These are phyloP conservation scores for Eulithis prunata DNA, from an alignment of 2,888 invertebrate genomes.

Conservation along the genomic window DNA sequence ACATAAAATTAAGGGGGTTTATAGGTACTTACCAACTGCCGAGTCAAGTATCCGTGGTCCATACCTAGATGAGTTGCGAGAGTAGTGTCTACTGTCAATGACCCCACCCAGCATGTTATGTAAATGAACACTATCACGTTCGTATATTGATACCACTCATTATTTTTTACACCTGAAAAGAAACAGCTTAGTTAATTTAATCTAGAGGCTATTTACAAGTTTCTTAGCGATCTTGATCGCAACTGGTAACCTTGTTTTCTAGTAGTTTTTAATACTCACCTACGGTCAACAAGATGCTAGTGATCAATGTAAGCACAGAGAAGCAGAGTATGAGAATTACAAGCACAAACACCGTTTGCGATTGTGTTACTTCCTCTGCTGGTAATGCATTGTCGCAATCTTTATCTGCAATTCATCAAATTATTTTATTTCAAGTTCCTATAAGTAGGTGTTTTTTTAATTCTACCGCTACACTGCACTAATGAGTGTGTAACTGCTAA, in stretches of 20 bases:
- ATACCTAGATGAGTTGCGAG: slow-evolving; percentile 60
- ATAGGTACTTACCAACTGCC: slow-evolving; percentile 52
- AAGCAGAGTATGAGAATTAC: slow-evolving; percentile 49
- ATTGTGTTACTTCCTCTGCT: slow-evolving; percentile 45
- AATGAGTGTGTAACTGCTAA: too few relatives aligned
- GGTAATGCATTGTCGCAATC: slow-evolving; percentile 43
- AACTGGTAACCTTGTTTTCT: too few relatives aligned
- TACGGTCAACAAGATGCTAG: slow-evolving; percentile 48
- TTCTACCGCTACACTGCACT: too few relatives aligned
- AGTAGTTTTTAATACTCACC: slow-evolving; percentile 44
- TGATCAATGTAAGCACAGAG: slow-evolving; percentile 47
- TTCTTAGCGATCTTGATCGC: too few relatives aligned
- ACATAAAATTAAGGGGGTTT: not conserved
- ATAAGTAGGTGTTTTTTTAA: too few relatives aligned
- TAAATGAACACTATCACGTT: slow-evolving; percentile 51
- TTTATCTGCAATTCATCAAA: slow-evolving; percentile 48
- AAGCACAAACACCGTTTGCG: slow-evolving; percentile 57
- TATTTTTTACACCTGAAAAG: slow-evolving; percentile 50
- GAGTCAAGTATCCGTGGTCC: slow-evolving; percentile 52
- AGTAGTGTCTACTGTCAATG: slow-evolving; percentile 59
- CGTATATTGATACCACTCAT: slow-evolving; percentile 40
- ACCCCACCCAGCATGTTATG: slow-evolving; percentile 48
- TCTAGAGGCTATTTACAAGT: too few relatives aligned
- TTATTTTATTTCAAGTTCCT: too few relatives aligned
- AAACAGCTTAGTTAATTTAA: not conserved